These are phyloP conservation scores for Ramphastos sulfuratus DNA, from an alignment of 2,113 vertebrate genomes.

Conservation along the genomic window DNA sequence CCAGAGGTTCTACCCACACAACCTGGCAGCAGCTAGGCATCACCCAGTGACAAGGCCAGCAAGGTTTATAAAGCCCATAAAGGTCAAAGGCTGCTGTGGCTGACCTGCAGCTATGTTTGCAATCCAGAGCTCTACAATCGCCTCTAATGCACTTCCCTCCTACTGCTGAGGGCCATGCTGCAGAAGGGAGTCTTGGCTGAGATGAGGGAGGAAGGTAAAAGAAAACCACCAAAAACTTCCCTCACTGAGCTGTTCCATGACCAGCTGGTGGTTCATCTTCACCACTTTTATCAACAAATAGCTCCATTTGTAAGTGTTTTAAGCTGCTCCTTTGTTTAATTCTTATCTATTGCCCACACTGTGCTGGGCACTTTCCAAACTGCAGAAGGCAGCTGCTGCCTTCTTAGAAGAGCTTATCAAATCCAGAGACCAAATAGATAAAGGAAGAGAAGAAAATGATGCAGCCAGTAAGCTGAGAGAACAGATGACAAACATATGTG, in stretches of 20 bases:
- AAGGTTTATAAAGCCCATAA: accelerated
- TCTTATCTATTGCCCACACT: neutral
- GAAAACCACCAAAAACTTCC: neutral
- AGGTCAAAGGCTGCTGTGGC: neutral
- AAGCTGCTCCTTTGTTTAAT: neutral
- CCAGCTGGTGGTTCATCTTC: neutral
- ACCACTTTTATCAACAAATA: neutral
- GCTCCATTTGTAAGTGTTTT: neutral
- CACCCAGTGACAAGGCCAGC: accelerated
- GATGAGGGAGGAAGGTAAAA: neutral
- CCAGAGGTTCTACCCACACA: neutral
- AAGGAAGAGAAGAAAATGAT: neutral
- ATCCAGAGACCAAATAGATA: neutral
- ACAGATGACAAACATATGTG: neutral
- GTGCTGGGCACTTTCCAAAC: neutral
- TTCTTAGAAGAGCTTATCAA: neutral
- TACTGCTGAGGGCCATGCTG: neutral
- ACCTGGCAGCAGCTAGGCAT: neutral
- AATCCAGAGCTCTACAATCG: neutral
- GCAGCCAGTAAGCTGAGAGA: neutral
- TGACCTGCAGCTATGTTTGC: neutral
- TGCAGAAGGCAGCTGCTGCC: neutral
- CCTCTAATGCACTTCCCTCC: neutral
- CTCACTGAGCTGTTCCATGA: neutral
- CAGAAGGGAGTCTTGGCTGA: neutral